Evolutionary conservation across 2,113 vertebrate genomes (phyloP).

Genomic region (Platysternon megacephalum): DNA sequence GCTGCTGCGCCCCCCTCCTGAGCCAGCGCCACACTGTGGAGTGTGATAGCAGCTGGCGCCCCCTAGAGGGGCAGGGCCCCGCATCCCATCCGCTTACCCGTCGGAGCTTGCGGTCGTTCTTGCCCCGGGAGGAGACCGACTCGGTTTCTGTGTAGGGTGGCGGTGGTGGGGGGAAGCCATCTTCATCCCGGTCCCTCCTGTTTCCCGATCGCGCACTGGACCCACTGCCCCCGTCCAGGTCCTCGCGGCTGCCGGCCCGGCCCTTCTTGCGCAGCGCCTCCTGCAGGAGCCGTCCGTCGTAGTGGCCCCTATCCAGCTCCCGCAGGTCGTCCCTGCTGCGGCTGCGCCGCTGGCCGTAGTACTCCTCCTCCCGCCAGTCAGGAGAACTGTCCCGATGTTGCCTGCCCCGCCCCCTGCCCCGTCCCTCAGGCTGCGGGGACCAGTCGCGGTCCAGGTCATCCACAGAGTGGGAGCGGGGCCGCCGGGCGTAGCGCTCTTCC

Average conservation of each 20-base stretch:
- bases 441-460: constrained; percentile 81
- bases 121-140: constrained; percentile 80
- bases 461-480: constrained; percentile 84
- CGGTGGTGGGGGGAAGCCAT: constrained; percentile 66
- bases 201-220: constrained; percentile 71
- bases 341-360: constrained; percentile 75
- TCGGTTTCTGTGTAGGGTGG: constrained; percentile 85
- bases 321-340: constrained; percentile 88
- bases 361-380: constrained; percentile 36
- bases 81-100: constrained; percentile 72
- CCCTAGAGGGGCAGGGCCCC: background rate
- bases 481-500: background rate
- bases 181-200: constrained; percentile 29
- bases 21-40: background rate
- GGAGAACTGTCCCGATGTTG: constrained; percentile 77
- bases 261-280: constrained; percentile 88
- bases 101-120: constrained; percentile 81
- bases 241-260: constrained; percentile 78
- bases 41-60: background rate
- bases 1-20: background rate
- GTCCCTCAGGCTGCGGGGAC: constrained; percentile 55
- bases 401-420: constrained; percentile 58
- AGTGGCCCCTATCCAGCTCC: constrained; percentile 74
- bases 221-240: constrained; percentile 76
- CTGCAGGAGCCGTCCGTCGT: constrained; percentile 85